A percentile compares a stretch with the other conserved stretches of the same genome.
Conservation (phyloP, 37 sponge, comb jelly and placozoan species). For the Oscarella lobularis region DNA sequence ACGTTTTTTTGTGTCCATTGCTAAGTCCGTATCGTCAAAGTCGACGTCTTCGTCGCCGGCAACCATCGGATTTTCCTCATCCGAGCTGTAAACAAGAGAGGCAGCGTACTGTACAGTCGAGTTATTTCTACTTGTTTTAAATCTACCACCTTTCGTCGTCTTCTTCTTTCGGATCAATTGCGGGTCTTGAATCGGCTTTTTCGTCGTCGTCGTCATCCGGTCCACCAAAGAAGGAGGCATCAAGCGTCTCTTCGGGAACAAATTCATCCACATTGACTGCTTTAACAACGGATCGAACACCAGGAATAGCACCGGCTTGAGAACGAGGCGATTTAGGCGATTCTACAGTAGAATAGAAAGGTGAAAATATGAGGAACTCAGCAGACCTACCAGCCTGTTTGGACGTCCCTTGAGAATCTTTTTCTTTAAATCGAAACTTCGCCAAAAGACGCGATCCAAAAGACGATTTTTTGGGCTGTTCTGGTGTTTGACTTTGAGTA, state of each 20-base stretch:
- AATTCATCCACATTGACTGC: conserved; percentile 7
- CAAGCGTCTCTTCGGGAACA: not conserved
- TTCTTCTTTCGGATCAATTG: not conserved
- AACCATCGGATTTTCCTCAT: not conserved
- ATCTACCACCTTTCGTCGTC: not conserved
- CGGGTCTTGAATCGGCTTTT: too few species aligned
- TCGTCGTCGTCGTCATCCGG: not conserved
- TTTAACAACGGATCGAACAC: not conserved
- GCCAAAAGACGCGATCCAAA: not conserved
- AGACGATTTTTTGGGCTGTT: not conserved
- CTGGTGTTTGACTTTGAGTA: too few species aligned
- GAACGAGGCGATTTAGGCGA: too few species aligned
- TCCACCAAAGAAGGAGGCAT: not conserved
- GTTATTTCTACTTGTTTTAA: not conserved
- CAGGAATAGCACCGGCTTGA: too few species aligned
- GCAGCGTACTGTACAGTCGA: not conserved
- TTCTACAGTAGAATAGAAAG: too few species aligned
- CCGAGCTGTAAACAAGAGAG: not conserved
- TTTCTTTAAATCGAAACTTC: not conserved
- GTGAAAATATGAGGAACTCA: too few species aligned
- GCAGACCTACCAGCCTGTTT: too few species aligned
- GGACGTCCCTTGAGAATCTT: too few species aligned
- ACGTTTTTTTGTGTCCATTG: too few species aligned
- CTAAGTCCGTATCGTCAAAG: not conserved
- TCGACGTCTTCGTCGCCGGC: not conserved